A percentile compares a stretch with the other conserved stretches of the same genome.
Evolutionary conservation across 2,113 vertebrate species (phyloP).

Genomic region (Eptesicus fuscus): DNA sequence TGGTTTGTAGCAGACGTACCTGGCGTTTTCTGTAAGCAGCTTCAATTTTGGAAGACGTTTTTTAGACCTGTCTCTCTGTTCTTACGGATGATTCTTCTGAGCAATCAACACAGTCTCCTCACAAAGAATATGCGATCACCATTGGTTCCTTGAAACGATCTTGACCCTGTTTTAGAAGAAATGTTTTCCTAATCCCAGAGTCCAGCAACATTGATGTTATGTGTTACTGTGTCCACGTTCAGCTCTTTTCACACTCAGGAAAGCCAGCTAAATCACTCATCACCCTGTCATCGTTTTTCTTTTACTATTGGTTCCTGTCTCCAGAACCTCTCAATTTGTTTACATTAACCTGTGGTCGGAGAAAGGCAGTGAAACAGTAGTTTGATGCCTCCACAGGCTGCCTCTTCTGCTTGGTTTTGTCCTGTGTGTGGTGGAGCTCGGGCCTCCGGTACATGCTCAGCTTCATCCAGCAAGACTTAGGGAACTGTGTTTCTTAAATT

Average conservation of each 20-base stretch:
- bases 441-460: not conserved
- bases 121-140: not conserved
- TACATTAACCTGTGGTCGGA: not conserved
- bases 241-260: not conserved
- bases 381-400: not conserved
- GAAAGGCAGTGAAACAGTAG: not conserved
- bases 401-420: not conserved
- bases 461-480: not conserved
- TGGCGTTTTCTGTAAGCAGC: not conserved
- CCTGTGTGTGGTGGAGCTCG: not conserved
- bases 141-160: not conserved
- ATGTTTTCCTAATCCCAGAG: not conserved
- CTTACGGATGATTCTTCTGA: not conserved
- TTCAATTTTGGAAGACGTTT: not conserved
- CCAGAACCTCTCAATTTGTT: not conserved
- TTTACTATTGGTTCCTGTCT: not conserved
- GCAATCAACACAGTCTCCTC: not conserved
- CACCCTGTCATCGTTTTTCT: not conserved
- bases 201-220: not conserved
- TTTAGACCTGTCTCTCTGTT: not conserved
- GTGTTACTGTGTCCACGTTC: not conserved
- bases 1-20: not conserved
- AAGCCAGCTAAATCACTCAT: not conserved
- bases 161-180: not conserved
- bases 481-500: not conserved